Base-by-base conservation (phyloP, 2,888 invertebrate genomes). In the Heliconius ismenius region DNA sequence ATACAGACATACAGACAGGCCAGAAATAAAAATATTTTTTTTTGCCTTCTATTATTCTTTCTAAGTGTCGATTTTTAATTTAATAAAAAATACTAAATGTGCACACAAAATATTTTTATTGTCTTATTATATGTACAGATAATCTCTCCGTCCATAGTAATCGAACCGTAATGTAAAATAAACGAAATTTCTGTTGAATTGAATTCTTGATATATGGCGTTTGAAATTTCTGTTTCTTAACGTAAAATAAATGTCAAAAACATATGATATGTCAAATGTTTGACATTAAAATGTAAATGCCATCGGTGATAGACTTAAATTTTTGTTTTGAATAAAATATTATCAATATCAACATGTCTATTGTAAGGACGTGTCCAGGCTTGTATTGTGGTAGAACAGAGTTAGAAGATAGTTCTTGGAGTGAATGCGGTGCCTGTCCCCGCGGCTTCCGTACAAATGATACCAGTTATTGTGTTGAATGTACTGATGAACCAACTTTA, bases 391-490 rank as follows among this genome's bases (percentile, higher is more conserved):
- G 98, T 3, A 95, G 97, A 73, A 95, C 95, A 54, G 89, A 95
- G 74, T 87, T 96, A 3, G 92, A 93, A 10, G 96, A 97, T 92
- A 96, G 96, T 13, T 81, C 86, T 1, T 97, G 96, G 95, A 96
- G 97, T 83, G 96, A 96, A 18, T 99, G 99, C 88, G 98, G 98
- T 0, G 96, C 98, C 1, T 98, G 98, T 84, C 97, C 97, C 0
- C 92, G 98, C 82, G 98, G 99, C 0, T 98, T 95, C 84, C 94
- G 97, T 49, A 96, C 97, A 65, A 96, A 96, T 84, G 91, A 94
- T 1, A 95, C 96, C 1, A 97, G 97, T 76, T 96, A 97, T 63
- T 98, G 99, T 87, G 90, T 95, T 26, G 95, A 95, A 3, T 99
- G 99, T 86, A 94, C 95, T 2, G 96, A 97, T 75, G 94, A 95